Evolutionary conservation across 2,888 invertebrate genomes (phyloP), one percentile per base, ranked within the genome.

Genomic region (Uropetala carovei): DNA sequence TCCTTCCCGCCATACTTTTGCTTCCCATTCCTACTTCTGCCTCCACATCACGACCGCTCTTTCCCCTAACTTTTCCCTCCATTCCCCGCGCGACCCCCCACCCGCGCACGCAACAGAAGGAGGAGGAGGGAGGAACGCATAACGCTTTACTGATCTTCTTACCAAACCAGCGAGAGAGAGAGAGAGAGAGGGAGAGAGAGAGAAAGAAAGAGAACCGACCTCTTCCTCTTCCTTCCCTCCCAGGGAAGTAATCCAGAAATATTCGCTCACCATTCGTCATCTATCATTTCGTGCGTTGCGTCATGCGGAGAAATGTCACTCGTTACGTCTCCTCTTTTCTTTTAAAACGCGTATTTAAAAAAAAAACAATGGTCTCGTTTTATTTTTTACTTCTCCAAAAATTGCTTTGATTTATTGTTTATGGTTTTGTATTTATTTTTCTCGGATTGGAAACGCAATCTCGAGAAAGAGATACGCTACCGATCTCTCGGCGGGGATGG

Each of bases 261-360:
- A 68, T 68, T 68, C 68, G 68, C 68, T n/a, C 68, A 68, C n/a
- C 68, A 68, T 68, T n/a, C 68, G 68, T 68, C 68, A 68, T 68
- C 68, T 68, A 68, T 68, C 68, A 68, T 68, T 68, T 68, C n/a
- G 68, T 68, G 68, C 68, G 68, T 68, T 68, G 68, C 68, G 68
- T 68, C 68, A 68, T 22, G 18, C 9, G 68, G n/a, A 22, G 68
- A 22, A 68, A 68, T 68, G 68, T 68, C 68, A n/a, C 64, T 10
- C 64, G 64, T 64, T 64, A 18, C 64, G 43, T 43, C 43, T 43
- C 43, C 43, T 43, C 43, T 43, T 43, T 43, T 43, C 43, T 43
- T 43, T 43, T 43, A 43, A 43, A 1, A 43, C 43, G 43, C 3
- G 43, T 43, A 43, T 43, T 43, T n/a, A n/a, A n/a, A 43, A 3